These are phyloP conservation scores for Orthonychiurus folsomi DNA, from an alignment of 2,888 invertebrate species.

Conservation along the genomic window DNA sequence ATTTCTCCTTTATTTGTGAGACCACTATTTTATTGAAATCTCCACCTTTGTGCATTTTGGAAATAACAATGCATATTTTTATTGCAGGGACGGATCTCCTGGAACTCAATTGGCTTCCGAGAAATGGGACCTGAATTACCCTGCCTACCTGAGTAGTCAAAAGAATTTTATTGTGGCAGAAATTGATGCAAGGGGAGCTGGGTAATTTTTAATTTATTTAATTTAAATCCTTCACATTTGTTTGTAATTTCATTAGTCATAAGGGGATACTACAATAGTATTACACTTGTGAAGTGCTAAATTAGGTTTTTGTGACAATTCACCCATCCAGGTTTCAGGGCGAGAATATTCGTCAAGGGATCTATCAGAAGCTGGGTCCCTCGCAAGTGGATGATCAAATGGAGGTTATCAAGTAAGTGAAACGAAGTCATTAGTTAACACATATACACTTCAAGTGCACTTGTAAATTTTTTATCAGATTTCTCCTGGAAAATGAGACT, in stretches of 20 bases:
- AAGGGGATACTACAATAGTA: too few relatives aligned
- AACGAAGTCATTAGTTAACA: too few relatives aligned
- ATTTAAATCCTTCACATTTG: too few relatives aligned
- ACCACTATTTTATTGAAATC: slow-evolving; percentile 35
- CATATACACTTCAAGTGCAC: too few relatives aligned
- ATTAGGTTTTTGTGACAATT: too few relatives aligned
- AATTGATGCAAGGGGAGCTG: slow-evolving; percentile 82
- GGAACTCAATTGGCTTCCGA: slow-evolving; percentile 77
- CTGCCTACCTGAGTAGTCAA: slow-evolving; percentile 71
- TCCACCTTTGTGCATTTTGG: neutral
- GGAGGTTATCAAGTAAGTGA: slow-evolving; percentile 44
- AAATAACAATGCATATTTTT: neutral
- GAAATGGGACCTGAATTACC: slow-evolving; percentile 69
- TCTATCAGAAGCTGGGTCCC: slow-evolving; percentile 63
- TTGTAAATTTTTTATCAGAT: too few relatives aligned
- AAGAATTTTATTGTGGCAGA: slow-evolving; percentile 76
- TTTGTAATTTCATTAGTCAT: too few relatives aligned
- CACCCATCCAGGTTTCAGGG: too few relatives aligned
- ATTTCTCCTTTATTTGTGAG: slow-evolving; percentile 74
- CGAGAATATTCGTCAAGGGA: slow-evolving; percentile 60
- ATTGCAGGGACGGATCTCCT: slow-evolving; percentile 60
- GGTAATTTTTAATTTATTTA: too few relatives aligned
- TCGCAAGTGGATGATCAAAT: slow-evolving; percentile 71
- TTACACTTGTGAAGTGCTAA: too few relatives aligned
- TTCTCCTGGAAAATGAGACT: slow-evolving; percentile 65